phyloP scores from a whole-genome alignment of 1,140 invertebrate genomes.

The Trachelipus rathkii region DNA sequence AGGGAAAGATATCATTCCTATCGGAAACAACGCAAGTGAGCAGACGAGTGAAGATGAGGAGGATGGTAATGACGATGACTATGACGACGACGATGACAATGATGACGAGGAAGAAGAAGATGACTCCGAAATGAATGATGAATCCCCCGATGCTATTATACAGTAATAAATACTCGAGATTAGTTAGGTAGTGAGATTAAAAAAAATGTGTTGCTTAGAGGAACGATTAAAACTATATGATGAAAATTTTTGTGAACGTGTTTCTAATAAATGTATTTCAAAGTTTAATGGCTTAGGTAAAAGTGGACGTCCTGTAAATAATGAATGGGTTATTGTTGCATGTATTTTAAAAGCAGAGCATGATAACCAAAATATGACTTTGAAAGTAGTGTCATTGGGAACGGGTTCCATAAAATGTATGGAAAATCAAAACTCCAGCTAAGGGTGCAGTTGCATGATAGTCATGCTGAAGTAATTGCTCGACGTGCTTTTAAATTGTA shows the following conservation, averaged over 20 bases:
- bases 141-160: conserved; percentile 32
- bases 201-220: background rate
- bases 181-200: background rate
- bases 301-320: conserved; percentile 67
- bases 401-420: conserved; percentile 85
- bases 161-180: background rate
- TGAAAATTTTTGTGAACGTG: conserved; percentile 51
- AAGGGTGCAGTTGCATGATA: conserved; percentile 76
- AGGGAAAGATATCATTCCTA: conserved; percentile 40
- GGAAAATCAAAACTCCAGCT: conserved; percentile 64
- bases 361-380: conserved; percentile 31
- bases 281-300: conserved; percentile 66
- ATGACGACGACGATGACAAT: conserved; percentile 44
- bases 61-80: conserved; percentile 41
- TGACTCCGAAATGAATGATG: conserved; percentile 45
- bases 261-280: conserved; percentile 59
- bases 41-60: conserved; percentile 43
- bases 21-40: conserved; percentile 39
- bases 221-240: conserved; percentile 6
- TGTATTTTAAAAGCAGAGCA: conserved; percentile 59
- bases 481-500: conserved; percentile 75
- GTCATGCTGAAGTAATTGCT: conserved; percentile 84
- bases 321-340: conserved; percentile 79
- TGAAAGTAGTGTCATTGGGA: conserved; percentile 70
- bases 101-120: conserved; percentile 45